Conservation (phyloP, 2,888 invertebrate genomes). For the Unio pictorum region DNA sequence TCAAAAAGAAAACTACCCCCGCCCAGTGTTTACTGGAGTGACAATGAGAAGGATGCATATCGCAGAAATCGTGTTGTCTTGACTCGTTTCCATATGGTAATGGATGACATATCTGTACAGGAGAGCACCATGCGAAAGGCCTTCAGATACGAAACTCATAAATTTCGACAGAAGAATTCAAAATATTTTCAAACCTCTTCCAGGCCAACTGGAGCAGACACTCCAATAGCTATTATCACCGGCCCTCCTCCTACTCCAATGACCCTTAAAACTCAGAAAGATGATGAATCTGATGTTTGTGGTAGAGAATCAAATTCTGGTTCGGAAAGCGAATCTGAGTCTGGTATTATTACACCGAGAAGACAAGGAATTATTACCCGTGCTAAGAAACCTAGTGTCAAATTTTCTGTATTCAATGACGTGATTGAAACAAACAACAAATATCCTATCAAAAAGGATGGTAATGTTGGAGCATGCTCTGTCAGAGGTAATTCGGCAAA, state of each 20-base stretch:
- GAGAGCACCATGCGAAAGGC: slow-evolving; percentile 20
- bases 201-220: no score
- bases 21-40: slow-evolving; percentile 38
- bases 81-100: slow-evolving; percentile 34
- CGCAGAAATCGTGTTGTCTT: slow-evolving; percentile 39
- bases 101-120: slow-evolving; percentile 35
- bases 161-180: slow-evolving; percentile 28
- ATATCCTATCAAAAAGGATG: not conserved
- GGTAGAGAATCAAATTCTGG: slow-evolving; percentile 1
- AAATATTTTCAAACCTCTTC: slow-evolving; percentile 5
- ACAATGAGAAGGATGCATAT: slow-evolving; percentile 42
- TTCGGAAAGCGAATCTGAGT: slow-evolving; percentile 6
- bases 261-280: not conserved
- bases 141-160: slow-evolving; percentile 37
- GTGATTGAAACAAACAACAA: slow-evolving; percentile 15
- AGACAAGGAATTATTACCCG: slow-evolving; percentile 27
- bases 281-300: slow-evolving; percentile 5
- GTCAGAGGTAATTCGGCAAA: not conserved
- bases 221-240: not conserved
- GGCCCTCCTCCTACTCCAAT: not conserved
- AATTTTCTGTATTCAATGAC: slow-evolving; percentile 30
- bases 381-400: slow-evolving; percentile 28
- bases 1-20: slow-evolving; percentile 16
- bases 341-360: slow-evolving; percentile 8
- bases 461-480: no score